Conservation (phyloP, 2,797 vertebrate species). For the Rhabdophis nuchalis region DNA sequence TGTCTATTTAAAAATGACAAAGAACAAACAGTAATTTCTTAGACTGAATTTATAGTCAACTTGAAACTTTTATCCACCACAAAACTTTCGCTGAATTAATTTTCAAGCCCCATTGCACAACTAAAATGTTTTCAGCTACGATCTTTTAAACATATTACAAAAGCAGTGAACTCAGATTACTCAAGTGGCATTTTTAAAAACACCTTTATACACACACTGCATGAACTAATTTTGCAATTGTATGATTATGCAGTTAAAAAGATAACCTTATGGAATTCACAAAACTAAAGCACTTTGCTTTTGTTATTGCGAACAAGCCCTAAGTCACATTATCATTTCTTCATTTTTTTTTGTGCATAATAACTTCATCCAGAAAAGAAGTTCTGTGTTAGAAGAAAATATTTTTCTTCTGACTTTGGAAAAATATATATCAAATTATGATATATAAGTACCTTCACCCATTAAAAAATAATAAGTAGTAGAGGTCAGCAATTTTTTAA, state of each 20-base stretch:
- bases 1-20: constrained; percentile 32
- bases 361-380: not conserved
- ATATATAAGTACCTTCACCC: not conserved
- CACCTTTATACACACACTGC: not conserved
- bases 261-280: not conserved
- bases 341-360: not conserved
- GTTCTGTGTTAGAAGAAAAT: not conserved
- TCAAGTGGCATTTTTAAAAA: not conserved
- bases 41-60: constrained; percentile 6
- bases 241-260: not conserved
- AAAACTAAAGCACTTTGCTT: not conserved
- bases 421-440: not conserved
- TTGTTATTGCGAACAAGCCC: not conserved
- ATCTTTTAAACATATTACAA: not conserved
- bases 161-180: not conserved
- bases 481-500: not conserved
- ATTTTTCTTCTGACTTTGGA: not conserved
- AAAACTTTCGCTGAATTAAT: not conserved
- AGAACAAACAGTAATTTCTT: not conserved
- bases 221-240: not conserved
- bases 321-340: not conserved
- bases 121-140: not conserved
- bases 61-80: not conserved
- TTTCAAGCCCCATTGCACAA: not conserved
- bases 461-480: not conserved